Evolutionary conservation across 2,797 vertebrate genomes (phyloP).

Genomic region (Parauchenoglanis ngamensis): DNA sequence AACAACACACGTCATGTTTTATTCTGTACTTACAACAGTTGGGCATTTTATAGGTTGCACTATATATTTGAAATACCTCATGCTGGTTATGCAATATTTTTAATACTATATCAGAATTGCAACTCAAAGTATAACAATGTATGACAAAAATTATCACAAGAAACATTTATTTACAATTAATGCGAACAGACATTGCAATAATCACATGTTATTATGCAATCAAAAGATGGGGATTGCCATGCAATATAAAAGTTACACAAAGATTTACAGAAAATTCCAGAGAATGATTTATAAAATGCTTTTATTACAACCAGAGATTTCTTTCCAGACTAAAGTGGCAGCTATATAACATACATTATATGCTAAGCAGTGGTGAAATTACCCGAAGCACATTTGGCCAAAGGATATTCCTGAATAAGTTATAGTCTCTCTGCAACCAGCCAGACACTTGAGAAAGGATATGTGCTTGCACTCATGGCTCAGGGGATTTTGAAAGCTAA

Average conservation of each 20-base stretch:
- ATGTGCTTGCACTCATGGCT: slow-evolving; percentile 44
- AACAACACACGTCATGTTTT: not conserved
- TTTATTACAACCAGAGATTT: slow-evolving; percentile 46
- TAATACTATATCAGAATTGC: not conserved
- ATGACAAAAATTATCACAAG: slow-evolving; percentile 56
- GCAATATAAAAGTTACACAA: slow-evolving; percentile 64
- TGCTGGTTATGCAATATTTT: not conserved
- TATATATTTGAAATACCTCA: not conserved
- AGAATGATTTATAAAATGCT: slow-evolving; percentile 51
- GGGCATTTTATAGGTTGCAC: not conserved
- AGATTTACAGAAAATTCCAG: slow-evolving; percentile 59
- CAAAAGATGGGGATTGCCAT: slow-evolving; percentile 63
- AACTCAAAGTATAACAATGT: slow-evolving; percentile 22
- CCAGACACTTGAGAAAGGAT: slow-evolving; percentile 59
- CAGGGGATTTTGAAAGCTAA: slow-evolving; percentile 41
- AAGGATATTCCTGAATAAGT: slow-evolving; percentile 63
- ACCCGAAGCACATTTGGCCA: slow-evolving; percentile 53
- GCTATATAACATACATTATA: slow-evolving; percentile 55
- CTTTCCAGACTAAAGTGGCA: slow-evolving; percentile 58
- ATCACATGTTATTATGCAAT: slow-evolving; percentile 64
- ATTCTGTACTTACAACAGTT: not conserved
- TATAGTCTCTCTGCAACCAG: slow-evolving; percentile 66
- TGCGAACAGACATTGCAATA: slow-evolving; percentile 68
- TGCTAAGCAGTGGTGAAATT: slow-evolving; percentile 59
- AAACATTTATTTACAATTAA: slow-evolving; percentile 79